These are phyloP conservation scores for Sternotherus odoratus DNA, from an alignment of 2,797 vertebrate species.

Conservation along the genomic window DNA sequence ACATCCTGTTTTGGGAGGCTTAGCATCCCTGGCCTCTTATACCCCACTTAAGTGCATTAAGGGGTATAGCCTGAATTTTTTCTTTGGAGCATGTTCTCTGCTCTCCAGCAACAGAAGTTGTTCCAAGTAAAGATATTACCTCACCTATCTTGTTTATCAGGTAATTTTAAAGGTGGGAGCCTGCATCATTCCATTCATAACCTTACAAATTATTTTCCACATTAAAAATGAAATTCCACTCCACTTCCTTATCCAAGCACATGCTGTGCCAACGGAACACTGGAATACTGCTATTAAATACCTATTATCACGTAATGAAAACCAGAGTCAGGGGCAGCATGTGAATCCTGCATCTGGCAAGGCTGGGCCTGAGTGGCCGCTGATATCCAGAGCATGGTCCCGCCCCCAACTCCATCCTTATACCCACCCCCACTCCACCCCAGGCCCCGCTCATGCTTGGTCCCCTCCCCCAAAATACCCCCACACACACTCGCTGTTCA, in stretches of 20 bases:
- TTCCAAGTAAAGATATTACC: background rate
- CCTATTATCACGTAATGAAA: background rate
- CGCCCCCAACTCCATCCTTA: no score
- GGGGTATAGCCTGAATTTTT: background rate
- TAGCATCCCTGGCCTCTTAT: no score
- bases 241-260: background rate
- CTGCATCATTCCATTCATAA: background rate
- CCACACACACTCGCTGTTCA: no score
- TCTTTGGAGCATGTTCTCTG: background rate
- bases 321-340: background rate
- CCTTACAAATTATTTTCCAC: background rate
- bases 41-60: background rate
- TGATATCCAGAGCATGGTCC: no score
- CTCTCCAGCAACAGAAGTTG: background rate
- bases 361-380: no score
- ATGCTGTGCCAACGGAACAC: background rate
- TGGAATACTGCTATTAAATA: background rate
- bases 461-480: no score
- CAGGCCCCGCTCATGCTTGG: no score
- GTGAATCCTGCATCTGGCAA: no score
- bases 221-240: constrained; percentile 4
- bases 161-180: constrained; percentile 8
- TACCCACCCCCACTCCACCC: no score
- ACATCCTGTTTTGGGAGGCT: no score
- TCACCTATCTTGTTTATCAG: background rate